Base-by-base conservation (phyloP, 2,113 vertebrate species). In the Globicephala melas region DNA sequence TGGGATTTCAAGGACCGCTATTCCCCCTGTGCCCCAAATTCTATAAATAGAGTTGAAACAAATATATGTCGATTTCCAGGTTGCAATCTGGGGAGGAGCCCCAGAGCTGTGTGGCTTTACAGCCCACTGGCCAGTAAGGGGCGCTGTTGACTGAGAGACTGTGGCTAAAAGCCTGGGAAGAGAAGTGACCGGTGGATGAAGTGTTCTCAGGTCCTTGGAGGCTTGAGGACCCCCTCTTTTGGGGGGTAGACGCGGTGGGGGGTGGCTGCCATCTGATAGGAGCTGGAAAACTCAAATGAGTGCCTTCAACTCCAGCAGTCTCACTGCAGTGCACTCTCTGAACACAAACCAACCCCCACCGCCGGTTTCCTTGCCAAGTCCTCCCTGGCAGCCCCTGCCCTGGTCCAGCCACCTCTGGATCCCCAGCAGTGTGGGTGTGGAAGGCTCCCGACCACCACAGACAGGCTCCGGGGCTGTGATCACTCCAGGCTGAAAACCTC, bases 101-200 rank as follows among this genome's bases (percentile, higher is more conserved):
- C 62, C 17, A 3, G 58, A 28, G 60, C 20, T 38, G 12, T 12
- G n/a, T 20, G 36, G 44, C 65, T 28, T 80, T 91, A 25, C 36
- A 36, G 6, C 25, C 8, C 71, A 17, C 62, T 85, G 97, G 92
- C 98, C 98, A 97, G 98, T 94, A 98, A 97, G 98, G 95, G 98
- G 98, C 98, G 97, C 98, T 98, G 98, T 98, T 96, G 98, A 93
- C 97, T 73, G 98, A 95, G 41, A 93, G 94, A 98, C 97, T 1
- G 96, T 38, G 82, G 55, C 47, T 20, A 31, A n/a, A 58, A 50
- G 84, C 2, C 0, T 3, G 28, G 8, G 5, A 9, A 8, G 55
- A 73, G 74, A 73, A 84, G 41, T 13, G 91, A 83, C 70, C 68
- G 0, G 33, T 0, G 4, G 65, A 31, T 12, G 50, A 21, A 7